Percentiles rank a stretch among this genome's conserved stretches.
Conservation (phyloP, 2,797 vertebrate species). For the Ceryle rudis region DNA sequence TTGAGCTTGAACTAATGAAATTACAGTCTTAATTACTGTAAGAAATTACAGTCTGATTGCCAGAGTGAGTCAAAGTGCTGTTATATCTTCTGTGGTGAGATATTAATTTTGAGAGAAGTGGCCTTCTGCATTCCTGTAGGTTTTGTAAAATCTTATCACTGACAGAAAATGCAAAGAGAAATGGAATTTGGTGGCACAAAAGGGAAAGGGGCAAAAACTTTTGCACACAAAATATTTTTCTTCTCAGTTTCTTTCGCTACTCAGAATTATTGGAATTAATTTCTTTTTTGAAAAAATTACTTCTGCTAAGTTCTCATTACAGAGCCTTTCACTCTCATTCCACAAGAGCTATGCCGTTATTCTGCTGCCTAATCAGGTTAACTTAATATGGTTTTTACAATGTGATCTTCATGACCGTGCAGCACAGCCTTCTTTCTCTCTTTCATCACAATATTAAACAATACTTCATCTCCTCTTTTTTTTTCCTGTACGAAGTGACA, state of each 20-base stretch:
- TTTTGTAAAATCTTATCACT: too few species aligned
- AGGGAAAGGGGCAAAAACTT: background rate
- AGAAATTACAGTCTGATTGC: too few species aligned
- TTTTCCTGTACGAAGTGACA: background rate
- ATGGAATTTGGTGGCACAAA: background rate
- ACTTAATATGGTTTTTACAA: conserved; percentile 2
- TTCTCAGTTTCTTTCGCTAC: background rate
- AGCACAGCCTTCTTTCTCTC: background rate
- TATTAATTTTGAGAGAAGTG: too few species aligned
- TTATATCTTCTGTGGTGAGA: too few species aligned
- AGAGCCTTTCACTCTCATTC: conserved; percentile 3
- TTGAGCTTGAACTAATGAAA: too few species aligned
- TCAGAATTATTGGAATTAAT: background rate
- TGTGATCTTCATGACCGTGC: background rate
- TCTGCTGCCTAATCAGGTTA: conserved; percentile 38
- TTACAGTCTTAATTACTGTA: too few species aligned
- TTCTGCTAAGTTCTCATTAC: background rate
- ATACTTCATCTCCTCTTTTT: conserved; percentile 2
- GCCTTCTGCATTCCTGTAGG: too few species aligned
- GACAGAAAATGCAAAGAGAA: conserved; percentile 59
- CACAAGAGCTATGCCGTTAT: conserved; percentile 19
- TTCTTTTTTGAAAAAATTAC: background rate
- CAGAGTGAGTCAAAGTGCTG: too few species aligned
- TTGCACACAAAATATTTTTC: background rate
- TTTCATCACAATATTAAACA: conserved; percentile 38